Evolutionary conservation across 1,140 invertebrate genomes (phyloP), one percentile per base, ranked within the genome.

Genomic region (Hyphantria cunea): DNA sequence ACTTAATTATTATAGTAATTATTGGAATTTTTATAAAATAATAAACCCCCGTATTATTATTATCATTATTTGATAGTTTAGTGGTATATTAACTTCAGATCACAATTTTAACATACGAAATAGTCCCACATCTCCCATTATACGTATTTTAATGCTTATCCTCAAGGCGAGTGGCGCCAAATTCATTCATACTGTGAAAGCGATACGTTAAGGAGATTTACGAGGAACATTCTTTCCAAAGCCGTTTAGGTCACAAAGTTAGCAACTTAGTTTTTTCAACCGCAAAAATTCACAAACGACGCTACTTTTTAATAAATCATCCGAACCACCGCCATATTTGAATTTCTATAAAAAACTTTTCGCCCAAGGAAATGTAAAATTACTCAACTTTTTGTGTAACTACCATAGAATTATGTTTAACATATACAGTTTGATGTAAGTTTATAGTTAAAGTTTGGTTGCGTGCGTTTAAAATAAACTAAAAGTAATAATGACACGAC

Each of bases 331-430:
- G 34, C 44, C 55, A 58, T 58, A 9, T 48, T 58, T 39, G 45
- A 49, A 49, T 49, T 58, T 58, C 45, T 58, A 41, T 39, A 48
- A 58, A 58, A 58, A 58, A 58, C 14, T 58, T 58, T 58, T 17
- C 45, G 34, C 6, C 15, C 7, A 37, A 44, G 25, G 44, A 58
- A 58, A 49, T 49, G 55, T 58, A 39, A 48, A 58, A 58, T 58
- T 39, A 45, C 34, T 31, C 3, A 58, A 58, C 32, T 58, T 58
- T 58, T 41, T 48, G 4, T 39, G 11, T 17, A 56, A 45, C 11
- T 56, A 56, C 14, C 37, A 58, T 7, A n/a, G 8, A 39, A 39
- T 25, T 25, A 25, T 31, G 11, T 17, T 47, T n/a, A 17, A 17
- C 39, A 47, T 33, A 54, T 33, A 10, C 41, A n/a, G 42, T 17